Conservation (phyloP, 2,113 vertebrate genomes). For the Lota lota region DNA sequence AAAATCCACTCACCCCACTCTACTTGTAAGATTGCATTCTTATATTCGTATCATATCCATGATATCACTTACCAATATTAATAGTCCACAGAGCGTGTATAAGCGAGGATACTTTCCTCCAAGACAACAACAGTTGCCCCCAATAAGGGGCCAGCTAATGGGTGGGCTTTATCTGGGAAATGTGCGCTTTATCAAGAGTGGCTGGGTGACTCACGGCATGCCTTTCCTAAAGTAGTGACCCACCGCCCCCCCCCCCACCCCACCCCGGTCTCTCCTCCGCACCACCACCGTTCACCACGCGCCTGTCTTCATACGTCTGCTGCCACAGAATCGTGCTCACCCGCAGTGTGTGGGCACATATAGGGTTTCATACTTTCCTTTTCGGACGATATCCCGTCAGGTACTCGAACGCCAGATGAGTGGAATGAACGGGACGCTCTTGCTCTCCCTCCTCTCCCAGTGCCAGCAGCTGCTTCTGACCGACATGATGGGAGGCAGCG, state of each 20-base stretch:
- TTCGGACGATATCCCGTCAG: not conserved
- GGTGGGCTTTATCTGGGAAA: slow-evolving; percentile 51
- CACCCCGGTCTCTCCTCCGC: not conserved
- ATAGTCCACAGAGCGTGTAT: not conserved
- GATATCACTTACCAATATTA: too few relatives aligned
- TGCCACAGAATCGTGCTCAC: too few relatives aligned
- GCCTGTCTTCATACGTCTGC: not conserved
- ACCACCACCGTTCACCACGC: not conserved
- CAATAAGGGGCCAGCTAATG: not conserved
- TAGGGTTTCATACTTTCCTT: not conserved
- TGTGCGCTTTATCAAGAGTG: slow-evolving; percentile 60
- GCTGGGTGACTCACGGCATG: slow-evolving; percentile 56
- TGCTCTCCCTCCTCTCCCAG: slow-evolving; percentile 66
- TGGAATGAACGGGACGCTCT: slow-evolving; percentile 73
- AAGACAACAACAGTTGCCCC: not conserved
- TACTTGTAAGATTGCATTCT: too few relatives aligned
- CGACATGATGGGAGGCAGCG: slow-evolving; percentile 54
- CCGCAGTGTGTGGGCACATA: not conserved
- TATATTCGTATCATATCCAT: too few relatives aligned
- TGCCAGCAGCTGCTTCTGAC: slow-evolving; percentile 79
- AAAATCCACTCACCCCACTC: too few relatives aligned
- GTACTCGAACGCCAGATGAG: slow-evolving; percentile 32
- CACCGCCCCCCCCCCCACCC: not conserved
- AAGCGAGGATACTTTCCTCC: too few relatives aligned
- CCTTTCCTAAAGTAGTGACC: slow-evolving; percentile 76